These are phyloP conservation scores for Hylomyscus alleni DNA, from an alignment of 2,797 vertebrate species.

Conservation along the genomic window DNA sequence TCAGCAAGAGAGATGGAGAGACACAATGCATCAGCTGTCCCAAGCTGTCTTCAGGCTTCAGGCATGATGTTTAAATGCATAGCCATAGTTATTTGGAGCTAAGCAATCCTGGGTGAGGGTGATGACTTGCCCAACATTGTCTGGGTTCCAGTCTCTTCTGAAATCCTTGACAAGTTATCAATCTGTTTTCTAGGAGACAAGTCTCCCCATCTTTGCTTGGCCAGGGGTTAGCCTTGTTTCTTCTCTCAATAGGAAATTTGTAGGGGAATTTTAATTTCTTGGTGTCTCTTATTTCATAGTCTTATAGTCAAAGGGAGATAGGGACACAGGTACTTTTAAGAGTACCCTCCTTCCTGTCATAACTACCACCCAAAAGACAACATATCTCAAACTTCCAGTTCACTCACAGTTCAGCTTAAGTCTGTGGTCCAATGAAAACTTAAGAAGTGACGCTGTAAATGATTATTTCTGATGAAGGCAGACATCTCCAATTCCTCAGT, in stretches of 20 bases:
- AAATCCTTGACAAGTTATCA: background rate
- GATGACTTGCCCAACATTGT: background rate
- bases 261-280: background rate
- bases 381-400: background rate
- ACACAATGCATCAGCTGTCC: background rate
- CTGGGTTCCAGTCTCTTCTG: background rate
- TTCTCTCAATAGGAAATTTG: background rate
- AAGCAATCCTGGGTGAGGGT: too few relatives aligned
- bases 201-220: background rate
- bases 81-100: too few relatives aligned
- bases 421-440: background rate
- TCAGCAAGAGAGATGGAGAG: background rate
- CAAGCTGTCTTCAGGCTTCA: background rate
- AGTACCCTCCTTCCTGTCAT: background rate
- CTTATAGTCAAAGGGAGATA: background rate
- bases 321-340: background rate
- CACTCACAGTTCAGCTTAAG: background rate
- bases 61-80: background rate
- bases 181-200: background rate
- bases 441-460: background rate
- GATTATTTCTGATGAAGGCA: conserved; percentile 5
- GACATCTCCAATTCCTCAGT: conserved; percentile 69
- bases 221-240: background rate
- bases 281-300: background rate
- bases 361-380: background rate